Evolutionary conservation across 2,797 vertebrate genomes (phyloP).

Genomic region (Danionella dracula): DNA sequence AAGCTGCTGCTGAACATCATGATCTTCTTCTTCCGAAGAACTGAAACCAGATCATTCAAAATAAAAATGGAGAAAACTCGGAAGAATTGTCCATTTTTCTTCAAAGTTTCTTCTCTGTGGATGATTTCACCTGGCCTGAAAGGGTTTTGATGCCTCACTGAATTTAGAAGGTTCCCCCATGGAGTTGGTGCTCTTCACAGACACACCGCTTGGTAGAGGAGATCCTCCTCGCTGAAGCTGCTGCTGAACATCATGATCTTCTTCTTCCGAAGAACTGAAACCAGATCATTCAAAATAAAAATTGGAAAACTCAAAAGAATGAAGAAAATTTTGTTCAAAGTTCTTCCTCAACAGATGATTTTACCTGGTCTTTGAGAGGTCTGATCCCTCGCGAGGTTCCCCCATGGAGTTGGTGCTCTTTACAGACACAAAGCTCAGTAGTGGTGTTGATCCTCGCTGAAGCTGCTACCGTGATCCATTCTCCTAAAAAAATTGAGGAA

Average conservation of each 20-base stretch:
- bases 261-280: too few relatives aligned
- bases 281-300: too few relatives aligned
- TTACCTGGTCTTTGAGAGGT: neutral
- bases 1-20: too few relatives aligned
- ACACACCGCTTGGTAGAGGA: neutral
- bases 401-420: slow-evolving; percentile 17
- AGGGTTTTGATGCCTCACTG: neutral
- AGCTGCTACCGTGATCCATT: neutral
- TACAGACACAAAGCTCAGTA: neutral
- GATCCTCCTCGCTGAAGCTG: neutral
- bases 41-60: too few relatives aligned
- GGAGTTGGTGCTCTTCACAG: slow-evolving; percentile 10
- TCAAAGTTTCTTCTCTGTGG: too few relatives aligned
- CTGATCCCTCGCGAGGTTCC: neutral
- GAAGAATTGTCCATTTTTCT: too few relatives aligned
- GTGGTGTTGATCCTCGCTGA: neutral
- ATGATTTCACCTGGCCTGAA: neutral
- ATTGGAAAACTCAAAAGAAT: too few relatives aligned
- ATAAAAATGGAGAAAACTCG: too few relatives aligned
- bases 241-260: neutral
- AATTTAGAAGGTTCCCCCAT: slow-evolving; percentile 16
- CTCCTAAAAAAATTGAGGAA: too few relatives aligned
- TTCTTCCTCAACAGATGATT: neutral
- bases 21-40: too few relatives aligned
- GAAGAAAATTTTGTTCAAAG: too few relatives aligned